A percentile compares a stretch with the other conserved stretches of the same genome.
phyloP scores from a whole-genome alignment of 2,888 invertebrate genomes.

The Rhodophaea formosa region DNA sequence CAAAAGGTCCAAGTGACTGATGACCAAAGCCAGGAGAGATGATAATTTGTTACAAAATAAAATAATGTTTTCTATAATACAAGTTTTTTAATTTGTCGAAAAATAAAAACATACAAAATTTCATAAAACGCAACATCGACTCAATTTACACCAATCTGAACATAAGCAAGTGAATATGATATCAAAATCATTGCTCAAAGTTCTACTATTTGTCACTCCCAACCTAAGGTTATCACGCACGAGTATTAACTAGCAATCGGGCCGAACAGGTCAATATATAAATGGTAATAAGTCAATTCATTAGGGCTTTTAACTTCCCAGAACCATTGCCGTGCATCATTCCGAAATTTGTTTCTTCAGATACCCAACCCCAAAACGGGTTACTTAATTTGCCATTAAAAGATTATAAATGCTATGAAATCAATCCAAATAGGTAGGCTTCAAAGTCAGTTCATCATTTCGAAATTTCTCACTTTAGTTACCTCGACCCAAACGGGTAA shows the following conservation, averaged over 20 bases:
- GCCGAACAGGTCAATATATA: too few species aligned
- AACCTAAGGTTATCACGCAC: too few species aligned
- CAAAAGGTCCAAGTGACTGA: slow-evolving; percentile 52
- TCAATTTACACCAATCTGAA: background rate
- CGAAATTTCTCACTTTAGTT: background rate
- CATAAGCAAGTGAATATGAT: background rate
- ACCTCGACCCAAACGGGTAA: background rate
- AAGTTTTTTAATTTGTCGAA: background rate
- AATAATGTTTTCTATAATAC: background rate
- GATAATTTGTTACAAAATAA: background rate
- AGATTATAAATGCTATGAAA: too few species aligned
- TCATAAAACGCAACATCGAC: slow-evolving; percentile 2
- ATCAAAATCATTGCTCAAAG: background rate
- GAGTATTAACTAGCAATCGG: too few species aligned
- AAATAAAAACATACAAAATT: slow-evolving; percentile 2
- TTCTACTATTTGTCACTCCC: too few species aligned
- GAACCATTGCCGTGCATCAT: too few species aligned
- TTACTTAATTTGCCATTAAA: too few species aligned
- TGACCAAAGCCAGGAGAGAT: slow-evolving; percentile 22
- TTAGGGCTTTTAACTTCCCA: too few species aligned
- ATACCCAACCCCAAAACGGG: too few species aligned
- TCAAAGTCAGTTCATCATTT: background rate
- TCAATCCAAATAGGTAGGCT: too few species aligned
- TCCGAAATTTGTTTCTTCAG: too few species aligned
- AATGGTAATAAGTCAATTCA: too few species aligned